Evolutionary conservation across 2,888 invertebrate genomes (phyloP).

Genomic region (Lamellibrachia satsuma): DNA sequence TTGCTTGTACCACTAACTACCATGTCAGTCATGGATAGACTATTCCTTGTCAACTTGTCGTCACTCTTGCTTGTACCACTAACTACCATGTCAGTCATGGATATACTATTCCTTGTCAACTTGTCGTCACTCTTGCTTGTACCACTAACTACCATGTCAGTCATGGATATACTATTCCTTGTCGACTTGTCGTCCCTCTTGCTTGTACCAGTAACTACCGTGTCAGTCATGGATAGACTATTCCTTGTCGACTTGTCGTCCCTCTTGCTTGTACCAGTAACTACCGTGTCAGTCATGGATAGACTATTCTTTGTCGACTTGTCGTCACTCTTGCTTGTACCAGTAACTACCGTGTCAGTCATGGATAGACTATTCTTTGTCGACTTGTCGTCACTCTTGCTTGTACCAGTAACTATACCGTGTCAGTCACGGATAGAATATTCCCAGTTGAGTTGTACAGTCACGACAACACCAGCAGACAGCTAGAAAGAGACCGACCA

Average conservation of each 20-base stretch:
- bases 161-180: not conserved
- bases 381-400: too few species aligned
- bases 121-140: too few species aligned
- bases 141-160: not conserved
- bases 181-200: not conserved
- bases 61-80: too few species aligned
- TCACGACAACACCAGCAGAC: not conserved
- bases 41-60: not conserved
- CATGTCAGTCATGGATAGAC: not conserved
- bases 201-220: too few species aligned
- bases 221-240: not conserved
- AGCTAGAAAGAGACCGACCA: not conserved
- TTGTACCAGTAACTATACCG: too few species aligned
- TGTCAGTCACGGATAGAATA: too few species aligned
- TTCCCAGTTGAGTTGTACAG: not conserved
- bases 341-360: too few species aligned
- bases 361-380: too few species aligned
- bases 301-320: not conserved
- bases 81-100: not conserved
- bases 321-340: too few species aligned
- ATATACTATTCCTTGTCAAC: not conserved
- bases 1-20: too few species aligned
- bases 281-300: not conserved
- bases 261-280: too few species aligned
- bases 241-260: not conserved